Conservation (phyloP, 2,113 vertebrate species). For the Pyrgilauda ruficollis region DNA sequence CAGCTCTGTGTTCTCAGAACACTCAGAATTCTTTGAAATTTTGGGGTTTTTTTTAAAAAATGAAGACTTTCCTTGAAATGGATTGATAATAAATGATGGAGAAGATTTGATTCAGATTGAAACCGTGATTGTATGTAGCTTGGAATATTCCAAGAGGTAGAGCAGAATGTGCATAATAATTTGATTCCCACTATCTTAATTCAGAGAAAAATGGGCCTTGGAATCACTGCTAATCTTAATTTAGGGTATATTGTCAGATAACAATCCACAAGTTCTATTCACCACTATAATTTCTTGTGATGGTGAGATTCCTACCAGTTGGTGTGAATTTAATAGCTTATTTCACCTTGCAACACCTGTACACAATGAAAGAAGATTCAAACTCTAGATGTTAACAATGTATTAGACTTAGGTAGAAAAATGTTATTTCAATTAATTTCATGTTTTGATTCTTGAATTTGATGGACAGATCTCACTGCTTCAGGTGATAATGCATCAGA, state of each 20-base stretch:
- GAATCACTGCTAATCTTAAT: not conserved
- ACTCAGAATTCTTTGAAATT: not conserved
- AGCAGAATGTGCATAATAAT: not conserved
- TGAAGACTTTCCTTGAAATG: not conserved
- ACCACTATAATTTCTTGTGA: not conserved
- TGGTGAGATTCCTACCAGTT: not conserved
- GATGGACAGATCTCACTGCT: not conserved
- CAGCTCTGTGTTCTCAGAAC: not conserved
- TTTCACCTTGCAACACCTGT: not conserved
- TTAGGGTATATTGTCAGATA: not conserved
- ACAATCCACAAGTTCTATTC: not conserved
- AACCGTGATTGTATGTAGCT: not conserved
- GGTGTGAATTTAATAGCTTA: not conserved
- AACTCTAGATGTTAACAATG: not conserved
- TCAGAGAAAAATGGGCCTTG: not conserved
- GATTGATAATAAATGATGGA: not conserved
- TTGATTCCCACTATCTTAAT: not conserved
- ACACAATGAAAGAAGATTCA: not conserved
- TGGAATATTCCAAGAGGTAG: not conserved
- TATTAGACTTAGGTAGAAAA: not conserved
- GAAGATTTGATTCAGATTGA: not conserved
- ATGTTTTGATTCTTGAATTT: not conserved
- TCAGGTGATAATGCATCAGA: not conserved
- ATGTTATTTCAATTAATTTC: not conserved
- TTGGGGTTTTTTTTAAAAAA: not conserved